phyloP scores from a whole-genome alignment of 2,113 vertebrate species.

The Vulpes vulpes region DNA sequence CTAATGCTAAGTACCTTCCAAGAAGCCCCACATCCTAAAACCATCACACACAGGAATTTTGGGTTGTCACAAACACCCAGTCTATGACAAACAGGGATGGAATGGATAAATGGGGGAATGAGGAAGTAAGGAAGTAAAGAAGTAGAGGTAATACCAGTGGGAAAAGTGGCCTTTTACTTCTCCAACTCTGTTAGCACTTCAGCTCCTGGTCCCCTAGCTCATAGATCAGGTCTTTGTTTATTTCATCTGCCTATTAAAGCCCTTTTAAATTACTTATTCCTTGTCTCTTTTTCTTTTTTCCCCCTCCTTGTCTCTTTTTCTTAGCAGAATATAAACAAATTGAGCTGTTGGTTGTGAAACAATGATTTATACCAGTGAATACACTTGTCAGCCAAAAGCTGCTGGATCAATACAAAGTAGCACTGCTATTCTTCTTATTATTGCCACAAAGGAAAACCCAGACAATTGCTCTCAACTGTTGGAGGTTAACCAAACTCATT shows the following conservation, averaged over 20 bases:
- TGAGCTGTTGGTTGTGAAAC: background rate
- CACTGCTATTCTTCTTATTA: background rate
- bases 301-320: background rate
- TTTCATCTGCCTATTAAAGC: background rate
- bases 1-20: background rate
- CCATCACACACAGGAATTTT: background rate
- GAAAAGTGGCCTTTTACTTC: background rate
- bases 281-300: background rate
- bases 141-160: fast-evolving
- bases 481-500: background rate
- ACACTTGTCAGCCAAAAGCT: background rate
- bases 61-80: background rate
- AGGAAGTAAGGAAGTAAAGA: background rate
- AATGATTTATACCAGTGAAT: background rate
- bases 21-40: background rate
- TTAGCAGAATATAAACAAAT: background rate
- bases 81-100: background rate
- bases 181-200: background rate
- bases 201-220: background rate
- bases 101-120: background rate
- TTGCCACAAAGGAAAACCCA: background rate
- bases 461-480: background rate
- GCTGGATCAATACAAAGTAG: background rate
- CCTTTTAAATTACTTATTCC: background rate
- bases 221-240: background rate